These are phyloP conservation scores for Druon quercuslanigerum DNA, from an alignment of 1,140 invertebrate genomes.

Conservation along the genomic window DNA sequence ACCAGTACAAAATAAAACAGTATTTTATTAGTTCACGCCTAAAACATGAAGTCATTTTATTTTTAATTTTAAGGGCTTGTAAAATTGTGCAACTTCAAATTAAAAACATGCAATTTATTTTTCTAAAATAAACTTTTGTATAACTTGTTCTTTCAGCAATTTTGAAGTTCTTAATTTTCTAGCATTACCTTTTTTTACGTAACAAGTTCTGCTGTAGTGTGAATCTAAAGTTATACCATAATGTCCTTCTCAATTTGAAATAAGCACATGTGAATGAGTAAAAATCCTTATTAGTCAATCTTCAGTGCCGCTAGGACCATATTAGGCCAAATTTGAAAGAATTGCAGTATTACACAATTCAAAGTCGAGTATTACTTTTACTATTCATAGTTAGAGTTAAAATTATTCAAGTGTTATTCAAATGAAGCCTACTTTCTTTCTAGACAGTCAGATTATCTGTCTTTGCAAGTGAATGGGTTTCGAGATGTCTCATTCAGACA, in stretches of 20 bases:
- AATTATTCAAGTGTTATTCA: not conserved
- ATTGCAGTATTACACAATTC: not conserved
- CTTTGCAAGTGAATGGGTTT: not conserved
- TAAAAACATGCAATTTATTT: too few relatives aligned
- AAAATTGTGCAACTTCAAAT: too few relatives aligned
- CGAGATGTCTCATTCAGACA: not conserved
- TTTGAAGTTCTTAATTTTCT: too few relatives aligned
- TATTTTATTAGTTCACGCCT: too few relatives aligned
- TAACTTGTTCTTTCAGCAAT: too few relatives aligned
- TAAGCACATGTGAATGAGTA: not conserved
- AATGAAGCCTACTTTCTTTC: constrained; percentile 16
- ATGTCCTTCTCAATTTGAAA: not conserved
- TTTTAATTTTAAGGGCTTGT: too few relatives aligned
- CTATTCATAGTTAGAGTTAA: not conserved
- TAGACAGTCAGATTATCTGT: not conserved
- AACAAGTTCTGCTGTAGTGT: too few relatives aligned
- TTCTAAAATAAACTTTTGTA: too few relatives aligned
- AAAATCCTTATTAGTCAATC: not conserved
- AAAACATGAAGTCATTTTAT: too few relatives aligned
- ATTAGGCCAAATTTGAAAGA: not conserved
- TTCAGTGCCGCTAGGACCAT: not conserved
- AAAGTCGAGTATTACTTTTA: constrained; percentile 2
- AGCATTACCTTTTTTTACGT: too few relatives aligned
- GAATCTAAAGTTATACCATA: not conserved
- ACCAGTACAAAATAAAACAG: too few relatives aligned